Evolutionary conservation across 2,888 invertebrate species (phyloP).

Genomic region (Eudasyphora cyanicolor): DNA sequence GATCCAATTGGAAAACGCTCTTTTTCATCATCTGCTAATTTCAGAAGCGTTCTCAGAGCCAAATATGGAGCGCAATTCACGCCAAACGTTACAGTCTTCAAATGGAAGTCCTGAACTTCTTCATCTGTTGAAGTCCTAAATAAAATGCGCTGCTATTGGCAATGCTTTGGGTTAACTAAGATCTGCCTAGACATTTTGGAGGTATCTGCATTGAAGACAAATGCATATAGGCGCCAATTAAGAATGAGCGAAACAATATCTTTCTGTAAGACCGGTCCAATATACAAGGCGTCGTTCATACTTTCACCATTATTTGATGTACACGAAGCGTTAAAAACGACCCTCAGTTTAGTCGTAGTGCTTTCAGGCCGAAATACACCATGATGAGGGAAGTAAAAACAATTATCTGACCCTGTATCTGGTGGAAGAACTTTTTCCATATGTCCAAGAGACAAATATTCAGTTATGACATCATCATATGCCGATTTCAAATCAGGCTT

Average conservation of each 20-base stretch:
- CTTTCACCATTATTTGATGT: background rate
- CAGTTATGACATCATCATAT: constrained; percentile 13
- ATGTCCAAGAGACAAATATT: constrained; percentile 5
- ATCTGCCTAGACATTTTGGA: background rate
- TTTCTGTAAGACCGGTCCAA: background rate
- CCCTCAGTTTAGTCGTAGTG: constrained; percentile 10
- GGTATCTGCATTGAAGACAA: background rate
- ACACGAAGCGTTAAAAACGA: background rate
- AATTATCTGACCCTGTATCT: background rate
- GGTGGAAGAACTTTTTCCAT: constrained; percentile 1
- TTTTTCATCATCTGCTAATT: background rate
- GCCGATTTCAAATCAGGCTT: background rate
- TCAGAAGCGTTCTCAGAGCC: background rate
- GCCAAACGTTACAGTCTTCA: background rate
- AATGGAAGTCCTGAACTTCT: background rate
- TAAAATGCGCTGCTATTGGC: background rate
- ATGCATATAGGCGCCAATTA: background rate
- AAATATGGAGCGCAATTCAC: background rate
- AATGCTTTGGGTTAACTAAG: background rate
- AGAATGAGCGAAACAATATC: background rate
- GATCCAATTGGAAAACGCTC: background rate
- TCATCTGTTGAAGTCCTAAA: background rate
- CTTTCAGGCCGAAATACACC: background rate
- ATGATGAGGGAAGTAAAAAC: constrained; percentile 10
- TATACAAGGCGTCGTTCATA: background rate